Conservation (phyloP, 2,888 invertebrate species). For the Drosophila demipolita region DNA sequence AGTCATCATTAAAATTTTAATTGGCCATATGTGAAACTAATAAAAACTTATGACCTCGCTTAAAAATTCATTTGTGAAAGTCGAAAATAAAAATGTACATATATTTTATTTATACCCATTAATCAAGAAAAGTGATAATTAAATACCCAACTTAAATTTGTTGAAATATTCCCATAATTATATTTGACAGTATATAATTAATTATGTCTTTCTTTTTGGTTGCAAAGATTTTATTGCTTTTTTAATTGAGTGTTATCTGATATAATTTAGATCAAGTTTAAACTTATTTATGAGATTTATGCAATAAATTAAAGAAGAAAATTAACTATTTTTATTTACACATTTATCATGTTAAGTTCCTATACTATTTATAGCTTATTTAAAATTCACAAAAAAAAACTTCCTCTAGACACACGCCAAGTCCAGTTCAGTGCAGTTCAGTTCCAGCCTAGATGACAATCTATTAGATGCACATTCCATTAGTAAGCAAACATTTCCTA, state of each 20-base stretch:
- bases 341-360: not conserved
- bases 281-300: not conserved
- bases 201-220: not conserved
- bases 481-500: slow-evolving; percentile 32
- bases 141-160: not conserved
- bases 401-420: slow-evolving; percentile 22
- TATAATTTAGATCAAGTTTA: not conserved
- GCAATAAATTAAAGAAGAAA: not conserved
- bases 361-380: slow-evolving; percentile 14
- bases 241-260: not conserved
- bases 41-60: slow-evolving; percentile 11
- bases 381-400: slow-evolving; percentile 2
- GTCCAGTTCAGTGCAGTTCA: not conserved
- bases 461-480: slow-evolving; percentile 20
- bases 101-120: not conserved
- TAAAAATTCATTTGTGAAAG: slow-evolving; percentile 9
- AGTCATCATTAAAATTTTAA: slow-evolving; percentile 5
- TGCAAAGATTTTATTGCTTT: not conserved
- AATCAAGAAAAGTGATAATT: not conserved
- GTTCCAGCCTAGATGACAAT: not conserved
- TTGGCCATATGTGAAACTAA: slow-evolving; percentile 3
- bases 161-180: not conserved
- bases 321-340: not conserved
- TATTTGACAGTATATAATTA: not conserved
- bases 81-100: not conserved